A percentile compares a stretch with the other conserved stretches of the same genome.
These are phyloP conservation scores for Sarotherodon lohbergeri DNA, from an alignment of 2,113 vertebrate species.

Conservation along the genomic window DNA sequence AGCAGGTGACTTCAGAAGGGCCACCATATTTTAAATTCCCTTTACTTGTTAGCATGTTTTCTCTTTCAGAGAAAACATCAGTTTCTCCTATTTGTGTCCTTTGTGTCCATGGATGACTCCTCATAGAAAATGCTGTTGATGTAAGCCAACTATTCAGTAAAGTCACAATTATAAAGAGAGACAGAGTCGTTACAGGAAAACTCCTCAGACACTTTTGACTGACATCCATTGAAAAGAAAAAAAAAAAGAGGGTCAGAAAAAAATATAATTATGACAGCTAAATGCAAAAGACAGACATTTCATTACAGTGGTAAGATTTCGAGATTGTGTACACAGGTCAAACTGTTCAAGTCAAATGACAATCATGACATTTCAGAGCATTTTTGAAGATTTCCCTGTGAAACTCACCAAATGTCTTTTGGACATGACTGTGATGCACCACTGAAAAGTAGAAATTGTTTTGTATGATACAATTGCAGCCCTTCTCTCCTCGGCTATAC, in stretches of 20 bases:
- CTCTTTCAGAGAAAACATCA: constrained; percentile 5
- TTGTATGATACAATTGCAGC: neutral
- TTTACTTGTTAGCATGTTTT: constrained; percentile 38
- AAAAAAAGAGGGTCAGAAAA: neutral
- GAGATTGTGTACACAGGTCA: constrained; percentile 24
- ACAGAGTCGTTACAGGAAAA: constrained; percentile 11
- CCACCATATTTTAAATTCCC: constrained; percentile 49
- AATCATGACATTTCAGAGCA: constrained; percentile 32
- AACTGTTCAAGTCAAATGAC: constrained; percentile 43
- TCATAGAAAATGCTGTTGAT: constrained; percentile 21
- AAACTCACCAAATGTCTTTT: neutral
- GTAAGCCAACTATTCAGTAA: neutral
- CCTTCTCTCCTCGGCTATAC: neutral
- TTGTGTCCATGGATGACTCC: constrained; percentile 32
- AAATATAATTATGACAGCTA: constrained; percentile 18
- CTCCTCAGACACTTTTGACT: neutral
- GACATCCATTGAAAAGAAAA: constrained; percentile 13
- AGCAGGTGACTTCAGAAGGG: constrained; percentile 46
- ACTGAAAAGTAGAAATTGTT: constrained; percentile 4
- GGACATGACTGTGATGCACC: constrained; percentile 1
- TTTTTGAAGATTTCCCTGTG: neutral
- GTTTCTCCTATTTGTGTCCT: neutral
- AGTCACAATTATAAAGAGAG: constrained; percentile 23
- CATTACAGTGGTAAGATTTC: constrained; percentile 31
- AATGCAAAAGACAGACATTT: constrained; percentile 6